Percentiles rank a stretch among this genome's conserved stretches.
phyloP scores from a whole-genome alignment of 2,888 invertebrate genomes.

The Leuctra nigra region DNA sequence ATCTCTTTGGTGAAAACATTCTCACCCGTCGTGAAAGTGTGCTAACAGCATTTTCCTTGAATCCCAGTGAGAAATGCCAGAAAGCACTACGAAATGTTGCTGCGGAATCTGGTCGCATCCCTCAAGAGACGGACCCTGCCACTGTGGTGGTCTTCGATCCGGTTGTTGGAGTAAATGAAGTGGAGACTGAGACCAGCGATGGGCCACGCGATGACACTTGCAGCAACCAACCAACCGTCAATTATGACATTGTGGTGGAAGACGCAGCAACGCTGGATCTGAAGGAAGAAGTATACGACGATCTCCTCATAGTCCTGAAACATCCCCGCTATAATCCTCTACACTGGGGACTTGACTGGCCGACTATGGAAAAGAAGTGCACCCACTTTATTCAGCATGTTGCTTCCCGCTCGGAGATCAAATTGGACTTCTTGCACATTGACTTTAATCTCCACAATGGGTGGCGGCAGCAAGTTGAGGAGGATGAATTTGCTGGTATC shows the following conservation, averaged over 20 bases:
- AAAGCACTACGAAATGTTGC: neutral
- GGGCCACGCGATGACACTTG: neutral
- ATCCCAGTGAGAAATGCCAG: conserved; percentile 46
- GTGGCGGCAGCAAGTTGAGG: conserved; percentile 50
- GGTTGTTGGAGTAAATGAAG: neutral
- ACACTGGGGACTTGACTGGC: conserved; percentile 61
- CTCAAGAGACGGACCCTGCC: neutral
- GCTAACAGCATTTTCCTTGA: conserved; percentile 67
- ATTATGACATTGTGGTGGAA: conserved; percentile 41
- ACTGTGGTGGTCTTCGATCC: neutral
- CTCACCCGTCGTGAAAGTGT: conserved; percentile 62
- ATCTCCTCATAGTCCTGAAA: conserved; percentile 61
- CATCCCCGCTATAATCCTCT: conserved; percentile 64
- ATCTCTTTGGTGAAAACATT: conserved; percentile 50
- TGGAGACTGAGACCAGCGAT: neutral
- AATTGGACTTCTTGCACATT: conserved; percentile 66
- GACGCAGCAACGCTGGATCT: conserved; percentile 61
- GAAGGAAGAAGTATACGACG: conserved; percentile 58
- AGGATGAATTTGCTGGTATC: conserved; percentile 49
- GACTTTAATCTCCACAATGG: conserved; percentile 62
- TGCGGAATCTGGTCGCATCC: no score
- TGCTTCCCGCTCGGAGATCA: conserved; percentile 50
- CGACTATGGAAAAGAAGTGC: conserved; percentile 49
- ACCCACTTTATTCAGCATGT: conserved; percentile 45
- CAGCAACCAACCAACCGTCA: neutral